phyloP scores from a whole-genome alignment of 2,888 invertebrate species.

The Steromphala cineraria region DNA sequence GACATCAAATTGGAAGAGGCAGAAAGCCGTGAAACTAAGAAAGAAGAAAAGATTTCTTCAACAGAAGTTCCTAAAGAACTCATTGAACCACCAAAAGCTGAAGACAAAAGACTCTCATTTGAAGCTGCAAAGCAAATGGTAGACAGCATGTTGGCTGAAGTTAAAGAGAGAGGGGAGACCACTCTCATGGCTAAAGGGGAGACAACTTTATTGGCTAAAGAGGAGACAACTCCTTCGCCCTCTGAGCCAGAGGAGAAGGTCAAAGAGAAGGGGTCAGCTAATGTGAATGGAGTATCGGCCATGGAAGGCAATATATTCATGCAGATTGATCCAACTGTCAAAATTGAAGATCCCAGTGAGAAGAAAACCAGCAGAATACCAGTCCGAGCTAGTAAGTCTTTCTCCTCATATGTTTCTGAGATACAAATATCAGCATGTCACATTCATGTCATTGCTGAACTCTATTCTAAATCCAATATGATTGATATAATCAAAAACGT shows the following conservation, averaged over 20 bases:
- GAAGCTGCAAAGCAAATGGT: background rate
- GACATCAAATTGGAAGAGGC: background rate
- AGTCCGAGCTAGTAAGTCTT: conserved; percentile 25
- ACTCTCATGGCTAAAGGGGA: conserved; percentile 33
- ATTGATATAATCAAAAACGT: too few relatives aligned
- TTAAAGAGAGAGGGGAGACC: conserved; percentile 26
- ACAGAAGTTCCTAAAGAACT: background rate
- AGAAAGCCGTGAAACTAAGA: background rate
- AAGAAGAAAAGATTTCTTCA: background rate
- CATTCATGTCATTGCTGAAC: too few relatives aligned
- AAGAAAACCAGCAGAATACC: conserved; percentile 28
- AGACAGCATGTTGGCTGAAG: conserved; percentile 26
- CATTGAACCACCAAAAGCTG: background rate
- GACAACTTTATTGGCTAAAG: conserved; percentile 34
- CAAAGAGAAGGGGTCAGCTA: conserved; percentile 18
- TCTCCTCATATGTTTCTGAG: background rate
- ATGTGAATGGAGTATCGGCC: conserved; percentile 15
- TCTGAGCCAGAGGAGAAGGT: conserved; percentile 33
- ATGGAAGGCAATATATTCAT: conserved; percentile 55
- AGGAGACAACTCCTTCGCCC: conserved; percentile 34
- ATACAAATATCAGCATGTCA: too few relatives aligned
- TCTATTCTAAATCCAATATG: too few relatives aligned
- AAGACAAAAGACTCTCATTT: background rate
- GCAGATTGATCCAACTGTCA: conserved; percentile 61
- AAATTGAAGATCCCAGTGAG: conserved; percentile 24